Evolutionary conservation across 92 coral and sea anemone species (phyloP).

Genomic region (Zoanthus solanderi): DNA sequence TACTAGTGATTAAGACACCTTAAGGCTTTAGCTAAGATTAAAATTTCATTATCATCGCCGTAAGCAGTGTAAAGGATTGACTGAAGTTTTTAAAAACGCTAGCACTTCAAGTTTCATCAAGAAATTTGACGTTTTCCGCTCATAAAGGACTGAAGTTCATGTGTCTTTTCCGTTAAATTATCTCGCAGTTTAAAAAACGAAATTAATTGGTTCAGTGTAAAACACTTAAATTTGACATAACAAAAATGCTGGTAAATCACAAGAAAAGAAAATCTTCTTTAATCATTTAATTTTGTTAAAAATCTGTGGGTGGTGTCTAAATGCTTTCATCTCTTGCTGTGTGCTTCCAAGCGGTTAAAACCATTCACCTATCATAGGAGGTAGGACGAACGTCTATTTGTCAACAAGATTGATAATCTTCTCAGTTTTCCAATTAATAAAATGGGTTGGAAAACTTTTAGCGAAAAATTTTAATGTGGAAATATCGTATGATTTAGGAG

Average conservation of each 20-base stretch:
- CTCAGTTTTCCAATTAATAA: background rate
- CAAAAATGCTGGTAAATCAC: background rate
- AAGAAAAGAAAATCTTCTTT: background rate
- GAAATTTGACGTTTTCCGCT: background rate
- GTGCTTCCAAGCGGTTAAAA: background rate
- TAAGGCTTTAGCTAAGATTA: too few species aligned
- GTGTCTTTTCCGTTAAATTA: background rate
- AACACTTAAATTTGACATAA: background rate
- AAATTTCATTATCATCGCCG: too few species aligned
- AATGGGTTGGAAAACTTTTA: background rate
- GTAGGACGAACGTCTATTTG: background rate
- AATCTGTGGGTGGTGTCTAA: background rate
- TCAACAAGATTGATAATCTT: background rate
- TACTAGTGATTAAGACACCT: too few species aligned
- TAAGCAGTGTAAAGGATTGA: too few species aligned
- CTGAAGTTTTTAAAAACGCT: too few species aligned
- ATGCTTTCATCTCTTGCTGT: background rate
- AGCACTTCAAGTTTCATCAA: too few species aligned
- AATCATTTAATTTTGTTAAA: background rate
- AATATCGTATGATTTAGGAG: background rate
- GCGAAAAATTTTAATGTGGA: background rate
- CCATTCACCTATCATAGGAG: background rate
- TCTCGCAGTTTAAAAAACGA: background rate
- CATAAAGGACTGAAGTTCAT: background rate
- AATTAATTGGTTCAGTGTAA: background rate